Conservation (phyloP, 2,888 invertebrate genomes). For the Dusona sp. region DNA sequence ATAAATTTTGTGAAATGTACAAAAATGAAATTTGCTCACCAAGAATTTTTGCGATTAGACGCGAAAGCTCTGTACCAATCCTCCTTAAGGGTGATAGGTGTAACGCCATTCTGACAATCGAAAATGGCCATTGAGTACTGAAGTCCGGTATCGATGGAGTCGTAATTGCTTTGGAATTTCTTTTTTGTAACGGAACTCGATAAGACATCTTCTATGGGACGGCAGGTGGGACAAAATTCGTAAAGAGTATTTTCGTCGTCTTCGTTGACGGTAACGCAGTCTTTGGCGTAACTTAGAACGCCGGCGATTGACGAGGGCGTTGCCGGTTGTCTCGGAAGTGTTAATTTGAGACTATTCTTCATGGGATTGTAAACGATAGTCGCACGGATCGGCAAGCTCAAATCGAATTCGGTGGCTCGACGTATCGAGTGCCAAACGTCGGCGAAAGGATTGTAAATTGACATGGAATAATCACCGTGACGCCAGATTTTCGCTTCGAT, state of each 20-base stretch:
- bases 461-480: conserved; percentile 80
- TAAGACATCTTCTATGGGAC: conserved; percentile 77
- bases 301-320: conserved; percentile 76
- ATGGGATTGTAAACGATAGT: conserved; percentile 76
- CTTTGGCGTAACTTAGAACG: conserved; percentile 78
- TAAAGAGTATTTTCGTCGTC: conserved; percentile 77
- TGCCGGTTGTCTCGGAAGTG: conserved; percentile 76
- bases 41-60: conserved; percentile 67
- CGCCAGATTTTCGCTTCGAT: conserved; percentile 78
- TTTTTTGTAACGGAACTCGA: conserved; percentile 74
- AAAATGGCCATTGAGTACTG: conserved; percentile 72
- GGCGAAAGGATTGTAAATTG: conserved; percentile 84
- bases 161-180: conserved; percentile 59
- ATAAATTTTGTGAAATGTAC: too few species aligned
- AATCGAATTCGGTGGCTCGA: conserved; percentile 78
- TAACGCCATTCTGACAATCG: conserved; percentile 77
- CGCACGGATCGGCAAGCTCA: conserved; percentile 77
- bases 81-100: conserved; percentile 56
- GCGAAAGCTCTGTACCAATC: conserved; percentile 68
- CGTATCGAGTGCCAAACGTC: conserved; percentile 84
- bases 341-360: conserved; percentile 78
- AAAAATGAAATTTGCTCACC: conserved; percentile 63
- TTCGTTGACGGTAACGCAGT: conserved; percentile 80
- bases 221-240: conserved; percentile 79
- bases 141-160: conserved; percentile 77